Evolutionary conservation across 2,113 vertebrate species (phyloP).

Genomic region (Apteryx owenii): DNA sequence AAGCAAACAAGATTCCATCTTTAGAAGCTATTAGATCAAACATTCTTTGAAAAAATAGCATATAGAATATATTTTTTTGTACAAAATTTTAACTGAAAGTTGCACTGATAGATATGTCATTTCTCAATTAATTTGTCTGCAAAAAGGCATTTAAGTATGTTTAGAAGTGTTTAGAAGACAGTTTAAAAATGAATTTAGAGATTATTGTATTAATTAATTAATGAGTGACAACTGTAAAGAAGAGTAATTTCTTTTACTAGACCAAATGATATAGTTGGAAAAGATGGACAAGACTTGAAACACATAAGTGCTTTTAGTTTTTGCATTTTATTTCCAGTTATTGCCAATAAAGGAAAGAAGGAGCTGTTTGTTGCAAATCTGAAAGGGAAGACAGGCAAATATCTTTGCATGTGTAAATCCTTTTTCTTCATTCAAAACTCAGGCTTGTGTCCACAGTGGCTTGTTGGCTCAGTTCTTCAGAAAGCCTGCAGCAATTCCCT

Average conservation of each 20-base stretch:
- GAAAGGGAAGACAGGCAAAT: constrained; percentile 4
- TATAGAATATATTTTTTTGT: constrained; percentile 39
- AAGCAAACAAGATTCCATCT: constrained; percentile 37
- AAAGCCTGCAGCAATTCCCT: constrained; percentile 26
- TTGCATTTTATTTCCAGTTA: neutral
- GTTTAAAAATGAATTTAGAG: neutral
- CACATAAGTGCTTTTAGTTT: neutral
- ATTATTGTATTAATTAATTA: neutral
- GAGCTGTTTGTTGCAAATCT: neutral
- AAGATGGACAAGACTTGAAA: neutral
- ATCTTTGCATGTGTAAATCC: constrained; percentile 24
- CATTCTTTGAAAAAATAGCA: constrained; percentile 51
- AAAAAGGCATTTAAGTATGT: constrained; percentile 3
- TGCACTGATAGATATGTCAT: neutral
- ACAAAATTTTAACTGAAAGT: constrained; percentile 16
- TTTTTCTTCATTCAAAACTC: constrained; percentile 37
- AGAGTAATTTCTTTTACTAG: neutral
- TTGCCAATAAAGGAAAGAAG: neutral
- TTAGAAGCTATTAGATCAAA: constrained; percentile 61
- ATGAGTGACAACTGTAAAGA: neutral
- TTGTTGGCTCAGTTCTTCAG: neutral
- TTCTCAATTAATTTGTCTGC: constrained; percentile 9
- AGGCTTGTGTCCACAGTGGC: constrained; percentile 32
- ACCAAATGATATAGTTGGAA: neutral
- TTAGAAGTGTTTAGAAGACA: neutral